A percentile compares a stretch with the other conserved stretches of the same genome.
These are phyloP conservation scores for Drosophila sechellia DNA, from an alignment of 1,140 invertebrate genomes.

Conservation along the genomic window DNA sequence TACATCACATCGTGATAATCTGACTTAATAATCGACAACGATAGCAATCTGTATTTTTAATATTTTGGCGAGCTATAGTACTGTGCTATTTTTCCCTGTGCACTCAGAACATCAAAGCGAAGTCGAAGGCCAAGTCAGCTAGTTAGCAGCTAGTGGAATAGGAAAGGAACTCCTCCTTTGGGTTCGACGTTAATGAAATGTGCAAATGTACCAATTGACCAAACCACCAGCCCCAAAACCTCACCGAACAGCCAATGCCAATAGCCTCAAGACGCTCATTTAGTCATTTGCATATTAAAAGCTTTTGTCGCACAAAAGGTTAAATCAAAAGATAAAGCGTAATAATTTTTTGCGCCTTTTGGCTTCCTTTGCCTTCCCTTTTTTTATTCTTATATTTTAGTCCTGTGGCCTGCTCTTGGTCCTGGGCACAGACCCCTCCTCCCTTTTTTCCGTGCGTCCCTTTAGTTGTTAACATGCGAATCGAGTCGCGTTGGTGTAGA, in stretches of 20 bases:
- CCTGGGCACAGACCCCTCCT: background rate
- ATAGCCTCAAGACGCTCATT: slow-evolving; percentile 69
- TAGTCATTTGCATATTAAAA: slow-evolving; percentile 82
- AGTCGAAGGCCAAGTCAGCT: slow-evolving; percentile 67
- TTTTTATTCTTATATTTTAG: background rate
- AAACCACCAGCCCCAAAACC: slow-evolving; percentile 51
- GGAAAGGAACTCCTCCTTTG: slow-evolving; percentile 24
- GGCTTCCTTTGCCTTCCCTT: slow-evolving; percentile 23
- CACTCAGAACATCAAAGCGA: slow-evolving; percentile 62
- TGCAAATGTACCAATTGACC: slow-evolving; percentile 81
- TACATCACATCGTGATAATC: too few relatives aligned
- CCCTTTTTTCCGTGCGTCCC: slow-evolving; percentile 3
- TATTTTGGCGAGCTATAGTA: too few relatives aligned
- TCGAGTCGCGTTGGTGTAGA: slow-evolving; percentile 41
- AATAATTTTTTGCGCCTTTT: slow-evolving; percentile 62
- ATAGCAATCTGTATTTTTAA: too few relatives aligned
- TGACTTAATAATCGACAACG: too few relatives aligned
- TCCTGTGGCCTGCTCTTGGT: slow-evolving; percentile 19
- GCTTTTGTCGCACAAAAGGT: slow-evolving; percentile 79
- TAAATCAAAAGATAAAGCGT: slow-evolving; percentile 72
- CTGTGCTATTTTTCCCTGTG: background rate
- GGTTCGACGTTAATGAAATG: slow-evolving; percentile 75
- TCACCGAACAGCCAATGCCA: slow-evolving; percentile 2
- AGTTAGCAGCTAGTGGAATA: slow-evolving; percentile 49
- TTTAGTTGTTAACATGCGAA: slow-evolving; percentile 70